Evolutionary conservation across 2,888 invertebrate species (phyloP), one percentile per base, ranked within the genome.

Genomic region (Sicus ferrugineus): DNA sequence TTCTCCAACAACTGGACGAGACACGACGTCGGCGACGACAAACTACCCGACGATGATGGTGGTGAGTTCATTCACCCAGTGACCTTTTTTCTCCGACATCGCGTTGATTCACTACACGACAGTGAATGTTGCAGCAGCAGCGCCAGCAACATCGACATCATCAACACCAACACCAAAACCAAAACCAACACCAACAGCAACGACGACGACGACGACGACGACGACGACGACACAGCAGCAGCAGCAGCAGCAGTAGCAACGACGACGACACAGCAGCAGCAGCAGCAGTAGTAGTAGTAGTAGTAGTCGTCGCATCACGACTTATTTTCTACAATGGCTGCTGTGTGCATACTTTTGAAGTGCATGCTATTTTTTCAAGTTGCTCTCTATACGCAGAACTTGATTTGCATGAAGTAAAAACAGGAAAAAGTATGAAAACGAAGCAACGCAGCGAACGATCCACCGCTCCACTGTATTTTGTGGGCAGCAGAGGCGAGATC

Each of bases 31-130:
- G 28, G 19, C 61, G 21, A 61, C 28, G 26, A 16, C 58, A 11
- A n/a, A n/a, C n/a, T n/a, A n/a, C n/a, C n/a, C n/a, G n/a, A n/a
- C n/a, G 19, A 26, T 31, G 58, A 31, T 30, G 26, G 28, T n/a
- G 9, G 34, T 50, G 42, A 34, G 67, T 67, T 67, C 67, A 67
- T 59, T 67, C 58, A 67, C 42, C 67, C 67, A 48, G 21, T 67
- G 67, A 67, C 67, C 67, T 69, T 59, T 58, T 64, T 48, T 69
- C n/a, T n/a, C n/a, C n/a, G n/a, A n/a, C n/a, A 14, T 42, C 42
- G 6, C 38, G 38, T 38, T 6, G 6, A 42, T n/a, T 42, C 42
- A 42, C 42, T n/a, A 9, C 42, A 42, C 11, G 9, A 9, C 42
- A 42, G 14, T 14, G 42, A 54, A 16, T 23, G n/a, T 5, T 30